A percentile compares a stretch with the other conserved stretches of the same genome.
Conservation (phyloP, 1,140 invertebrate species). For the Drosophila asahinai region DNA sequence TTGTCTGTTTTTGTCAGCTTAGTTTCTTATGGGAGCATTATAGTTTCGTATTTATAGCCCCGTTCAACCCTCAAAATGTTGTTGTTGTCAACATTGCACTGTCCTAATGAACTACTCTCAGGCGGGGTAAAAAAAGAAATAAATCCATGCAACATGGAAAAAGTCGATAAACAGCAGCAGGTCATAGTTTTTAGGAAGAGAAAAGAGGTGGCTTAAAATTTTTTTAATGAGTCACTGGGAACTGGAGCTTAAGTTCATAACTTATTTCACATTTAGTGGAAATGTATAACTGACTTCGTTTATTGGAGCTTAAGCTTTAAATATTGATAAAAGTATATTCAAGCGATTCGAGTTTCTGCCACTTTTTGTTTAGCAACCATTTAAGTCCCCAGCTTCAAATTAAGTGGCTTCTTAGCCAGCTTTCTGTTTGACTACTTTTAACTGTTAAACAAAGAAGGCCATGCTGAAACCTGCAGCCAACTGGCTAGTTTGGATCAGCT, state of each 20-base stretch:
- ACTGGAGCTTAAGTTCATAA: neutral
- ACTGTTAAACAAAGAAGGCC: neutral
- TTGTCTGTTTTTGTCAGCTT: slow-evolving; percentile 52
- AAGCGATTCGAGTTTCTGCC: too few relatives aligned
- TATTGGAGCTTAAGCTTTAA: too few relatives aligned
- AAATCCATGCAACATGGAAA: slow-evolving; percentile 36
- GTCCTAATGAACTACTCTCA: slow-evolving; percentile 54
- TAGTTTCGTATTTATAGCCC: slow-evolving; percentile 45
- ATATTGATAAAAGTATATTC: too few relatives aligned
- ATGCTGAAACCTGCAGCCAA: too few relatives aligned
- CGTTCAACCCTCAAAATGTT: slow-evolving; percentile 53
- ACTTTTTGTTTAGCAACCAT: too few relatives aligned
- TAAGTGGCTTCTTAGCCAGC: too few relatives aligned
- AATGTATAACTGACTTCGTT: too few relatives aligned
- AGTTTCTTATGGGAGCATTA: slow-evolving; percentile 49
- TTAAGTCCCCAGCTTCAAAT: too few relatives aligned
- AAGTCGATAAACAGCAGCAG: slow-evolving; percentile 41
- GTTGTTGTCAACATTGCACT: slow-evolving; percentile 40
- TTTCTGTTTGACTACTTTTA: too few relatives aligned
- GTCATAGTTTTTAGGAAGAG: slow-evolving; percentile 3
- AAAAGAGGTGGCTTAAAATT: neutral
- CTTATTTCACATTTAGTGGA: too few relatives aligned
- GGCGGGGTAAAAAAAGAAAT: slow-evolving; percentile 12
- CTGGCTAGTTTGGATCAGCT: neutral
- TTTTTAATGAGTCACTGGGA: neutral